These are phyloP conservation scores for Benthosema pterotum DNA, from an alignment of 2,797 vertebrate species.

Conservation along the genomic window DNA sequence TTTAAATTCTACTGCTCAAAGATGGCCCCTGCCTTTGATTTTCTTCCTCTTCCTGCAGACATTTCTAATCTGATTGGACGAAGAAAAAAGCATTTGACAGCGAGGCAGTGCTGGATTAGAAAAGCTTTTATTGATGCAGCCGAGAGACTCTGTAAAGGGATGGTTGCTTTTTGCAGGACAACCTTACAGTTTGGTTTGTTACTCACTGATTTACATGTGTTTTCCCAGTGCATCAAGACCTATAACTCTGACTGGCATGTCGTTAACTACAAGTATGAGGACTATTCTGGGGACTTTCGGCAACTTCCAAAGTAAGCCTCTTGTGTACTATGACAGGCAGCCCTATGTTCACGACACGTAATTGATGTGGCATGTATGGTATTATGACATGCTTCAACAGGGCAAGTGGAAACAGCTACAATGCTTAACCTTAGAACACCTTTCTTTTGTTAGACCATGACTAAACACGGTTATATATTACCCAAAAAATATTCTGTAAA, in stretches of 20 bases:
- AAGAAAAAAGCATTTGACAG: background rate
- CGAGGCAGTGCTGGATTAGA: no score
- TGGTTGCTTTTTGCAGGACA: background rate
- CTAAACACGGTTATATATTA: no score
- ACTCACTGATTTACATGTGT: constrained; percentile 34
- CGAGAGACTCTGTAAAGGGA: background rate
- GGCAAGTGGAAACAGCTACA: constrained; percentile 37
- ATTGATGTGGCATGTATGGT: constrained; percentile 10
- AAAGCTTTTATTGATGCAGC: background rate
- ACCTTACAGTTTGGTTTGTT: constrained; percentile 6
- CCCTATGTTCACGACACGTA: constrained; percentile 10
- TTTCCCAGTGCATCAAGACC: constrained; percentile 94
- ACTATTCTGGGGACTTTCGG: constrained; percentile 96
- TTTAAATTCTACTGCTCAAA: constrained; percentile 14
- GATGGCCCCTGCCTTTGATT: constrained; percentile 28
- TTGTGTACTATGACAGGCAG: background rate
- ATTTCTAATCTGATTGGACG: constrained; percentile 44
- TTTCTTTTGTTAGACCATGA: no score
- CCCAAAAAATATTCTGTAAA: no score
- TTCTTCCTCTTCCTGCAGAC: constrained; percentile 30
- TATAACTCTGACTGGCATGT: constrained; percentile 98
- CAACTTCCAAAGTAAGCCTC: constrained; percentile 92
- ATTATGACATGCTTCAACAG: constrained; percentile 23
- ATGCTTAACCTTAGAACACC: no score
- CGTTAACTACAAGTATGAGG: constrained; percentile 96